phyloP scores from a whole-genome alignment of 2,888 invertebrate genomes.

The Drepana falcataria region DNA sequence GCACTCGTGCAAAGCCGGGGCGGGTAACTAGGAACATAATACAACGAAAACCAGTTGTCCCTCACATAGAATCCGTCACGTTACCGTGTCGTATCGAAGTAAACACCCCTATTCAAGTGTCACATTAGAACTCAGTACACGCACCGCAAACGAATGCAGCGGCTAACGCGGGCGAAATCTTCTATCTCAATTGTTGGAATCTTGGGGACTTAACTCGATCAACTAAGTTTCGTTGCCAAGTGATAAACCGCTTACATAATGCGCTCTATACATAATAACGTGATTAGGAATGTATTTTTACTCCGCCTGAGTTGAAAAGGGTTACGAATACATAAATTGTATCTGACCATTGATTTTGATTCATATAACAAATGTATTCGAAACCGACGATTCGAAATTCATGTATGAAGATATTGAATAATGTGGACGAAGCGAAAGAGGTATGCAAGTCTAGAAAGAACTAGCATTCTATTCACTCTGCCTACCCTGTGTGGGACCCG shows the following conservation, averaged over 20 bases:
- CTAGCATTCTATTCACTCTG: too few species aligned
- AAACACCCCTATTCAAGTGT: slow-evolving; percentile 23
- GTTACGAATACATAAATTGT: too few species aligned
- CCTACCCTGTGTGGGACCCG: too few species aligned
- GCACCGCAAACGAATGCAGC: slow-evolving; percentile 57
- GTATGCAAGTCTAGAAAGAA: too few species aligned
- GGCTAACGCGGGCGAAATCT: slow-evolving; percentile 34
- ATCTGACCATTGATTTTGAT: too few species aligned
- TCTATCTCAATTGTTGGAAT: slow-evolving; percentile 68
- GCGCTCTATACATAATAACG: slow-evolving; percentile 21
- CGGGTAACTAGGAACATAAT: neutral
- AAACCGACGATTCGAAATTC: too few species aligned
- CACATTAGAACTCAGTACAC: slow-evolving; percentile 48
- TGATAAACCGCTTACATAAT: slow-evolving; percentile 58
- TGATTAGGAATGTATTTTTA: slow-evolving; percentile 24
- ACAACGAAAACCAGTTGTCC: neutral
- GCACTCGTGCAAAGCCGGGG: too few species aligned
- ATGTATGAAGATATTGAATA: too few species aligned
- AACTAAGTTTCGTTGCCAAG: slow-evolving; percentile 48
- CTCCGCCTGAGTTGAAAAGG: neutral
- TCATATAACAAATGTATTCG: too few species aligned
- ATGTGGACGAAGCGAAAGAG: too few species aligned
- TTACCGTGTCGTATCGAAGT: slow-evolving; percentile 11
- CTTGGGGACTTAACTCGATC: slow-evolving; percentile 71
- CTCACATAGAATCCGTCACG: slow-evolving; percentile 20